Percentiles rank a stretch among this genome's conserved stretches.
Evolutionary conservation across 2,113 vertebrate species (phyloP).

Genomic region (Salvelinus namaycush): DNA sequence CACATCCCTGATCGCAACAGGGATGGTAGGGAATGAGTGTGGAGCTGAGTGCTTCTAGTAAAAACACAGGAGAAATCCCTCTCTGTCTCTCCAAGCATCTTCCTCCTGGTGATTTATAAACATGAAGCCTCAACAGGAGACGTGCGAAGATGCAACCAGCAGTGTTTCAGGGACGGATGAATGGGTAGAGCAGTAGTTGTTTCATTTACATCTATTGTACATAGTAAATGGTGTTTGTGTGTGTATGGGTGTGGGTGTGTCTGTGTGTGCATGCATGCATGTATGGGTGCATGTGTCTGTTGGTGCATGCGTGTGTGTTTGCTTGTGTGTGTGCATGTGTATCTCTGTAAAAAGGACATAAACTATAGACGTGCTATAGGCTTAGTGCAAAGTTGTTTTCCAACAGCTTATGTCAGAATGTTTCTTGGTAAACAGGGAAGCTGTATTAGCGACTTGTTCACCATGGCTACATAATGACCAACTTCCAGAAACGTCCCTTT

Average conservation of each 20-base stretch:
- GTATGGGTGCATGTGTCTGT: too few species aligned
- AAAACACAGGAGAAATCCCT: not conserved
- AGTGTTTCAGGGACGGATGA: constrained; percentile 36
- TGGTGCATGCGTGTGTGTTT: too few species aligned
- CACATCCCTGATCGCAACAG: too few species aligned
- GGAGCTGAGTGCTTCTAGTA: too few species aligned
- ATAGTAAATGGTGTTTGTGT: constrained; percentile 35
- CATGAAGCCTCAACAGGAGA: constrained; percentile 36
- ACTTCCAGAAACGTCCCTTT: constrained; percentile 48
- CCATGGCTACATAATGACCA: constrained; percentile 55
- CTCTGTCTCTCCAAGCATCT: not conserved
- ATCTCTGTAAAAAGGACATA: too few species aligned
- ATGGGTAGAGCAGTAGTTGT: constrained; percentile 41
- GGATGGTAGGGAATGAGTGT: too few species aligned
- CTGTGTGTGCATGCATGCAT: too few species aligned
- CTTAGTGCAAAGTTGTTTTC: too few species aligned
- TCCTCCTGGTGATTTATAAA: constrained; percentile 56
- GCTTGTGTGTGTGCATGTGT: too few species aligned
- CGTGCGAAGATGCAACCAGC: constrained; percentile 39
- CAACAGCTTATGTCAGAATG: too few species aligned
- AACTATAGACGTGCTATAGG: too few species aligned
- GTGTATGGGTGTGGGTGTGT: not conserved
- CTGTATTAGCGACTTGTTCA: constrained; percentile 16
- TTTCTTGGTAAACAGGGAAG: too few species aligned
- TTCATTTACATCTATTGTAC: not conserved